Conservation (phyloP, 2,113 vertebrate species). For the Colaptes auratus region DNA sequence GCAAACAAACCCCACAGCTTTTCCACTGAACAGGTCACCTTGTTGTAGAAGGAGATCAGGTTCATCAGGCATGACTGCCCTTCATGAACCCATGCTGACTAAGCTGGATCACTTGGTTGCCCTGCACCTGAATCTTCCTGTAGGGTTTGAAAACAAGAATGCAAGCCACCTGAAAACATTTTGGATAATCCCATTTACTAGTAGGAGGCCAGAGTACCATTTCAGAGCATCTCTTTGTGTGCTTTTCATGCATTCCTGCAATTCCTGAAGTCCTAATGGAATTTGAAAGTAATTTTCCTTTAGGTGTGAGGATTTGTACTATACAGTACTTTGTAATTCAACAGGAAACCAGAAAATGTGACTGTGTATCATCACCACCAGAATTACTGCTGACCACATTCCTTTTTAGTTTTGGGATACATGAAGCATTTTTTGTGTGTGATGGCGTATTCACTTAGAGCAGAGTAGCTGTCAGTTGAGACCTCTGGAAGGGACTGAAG, state of each 20-base stretch:
- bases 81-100: too few species aligned
- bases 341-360: background rate
- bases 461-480: background rate
- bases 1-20: too few species aligned
- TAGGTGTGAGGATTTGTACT: background rate
- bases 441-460: rapidly evolving
- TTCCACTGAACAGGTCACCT: too few species aligned
- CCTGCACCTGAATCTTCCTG: background rate
- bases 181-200: background rate
- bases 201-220: background rate
- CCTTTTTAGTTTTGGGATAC: background rate
- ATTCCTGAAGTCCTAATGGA: background rate
- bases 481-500: background rate
- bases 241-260: background rate
- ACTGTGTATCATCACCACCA: background rate
- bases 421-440: background rate
- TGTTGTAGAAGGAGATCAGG: too few species aligned
- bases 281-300: background rate
- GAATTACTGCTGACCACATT: background rate
- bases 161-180: background rate
- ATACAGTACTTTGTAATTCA: background rate
- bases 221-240: background rate
- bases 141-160: background rate
- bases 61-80: too few species aligned
- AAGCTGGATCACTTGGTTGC: too few species aligned